A percentile compares a stretch with the other conserved stretches of the same genome.
These are phyloP conservation scores for Galeruca laticollis DNA, from an alignment of 2,888 invertebrate species.

Conservation along the genomic window DNA sequence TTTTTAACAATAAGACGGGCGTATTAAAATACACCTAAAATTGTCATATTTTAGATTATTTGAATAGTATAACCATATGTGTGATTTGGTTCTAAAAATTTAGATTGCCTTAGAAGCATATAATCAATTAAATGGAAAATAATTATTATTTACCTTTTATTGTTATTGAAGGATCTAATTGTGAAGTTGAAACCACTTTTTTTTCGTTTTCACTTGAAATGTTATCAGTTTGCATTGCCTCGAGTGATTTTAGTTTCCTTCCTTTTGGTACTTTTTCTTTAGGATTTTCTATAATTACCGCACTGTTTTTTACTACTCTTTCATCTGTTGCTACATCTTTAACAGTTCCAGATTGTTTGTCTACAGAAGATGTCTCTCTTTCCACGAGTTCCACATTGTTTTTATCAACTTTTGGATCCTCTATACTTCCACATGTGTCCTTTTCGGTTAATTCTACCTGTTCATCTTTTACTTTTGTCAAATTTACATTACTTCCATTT, in stretches of 20 bases:
- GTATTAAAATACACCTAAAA: no score
- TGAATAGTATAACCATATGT: no score
- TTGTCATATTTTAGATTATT: no score
- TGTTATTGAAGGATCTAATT: background rate
- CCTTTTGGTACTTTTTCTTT: slow-evolving; percentile 37
- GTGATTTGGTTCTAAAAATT: background rate
- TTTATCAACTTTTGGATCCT: background rate
- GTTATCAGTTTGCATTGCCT: slow-evolving; percentile 34
- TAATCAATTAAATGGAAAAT: background rate
- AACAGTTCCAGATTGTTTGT: background rate
- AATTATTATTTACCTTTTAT: slow-evolving; percentile 12
- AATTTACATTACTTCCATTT: slow-evolving; percentile 8
- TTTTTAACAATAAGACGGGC: no score
- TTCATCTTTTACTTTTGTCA: background rate
- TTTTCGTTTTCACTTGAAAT: slow-evolving; percentile 34
- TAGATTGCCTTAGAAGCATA: background rate
- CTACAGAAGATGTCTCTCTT: background rate
- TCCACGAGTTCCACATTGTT: background rate
- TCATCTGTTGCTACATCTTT: slow-evolving; percentile 7
- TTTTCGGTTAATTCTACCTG: background rate
- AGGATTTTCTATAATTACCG: slow-evolving; percentile 5
- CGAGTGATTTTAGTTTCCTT: slow-evolving; percentile 42
- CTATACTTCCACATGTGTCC: background rate
- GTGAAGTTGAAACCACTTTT: slow-evolving; percentile 5
- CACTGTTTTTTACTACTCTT: background rate